Percentiles rank a stretch among this genome's conserved stretches.
These are phyloP conservation scores for Microtus montanus DNA, from an alignment of 2,113 vertebrate species.

Conservation along the genomic window DNA sequence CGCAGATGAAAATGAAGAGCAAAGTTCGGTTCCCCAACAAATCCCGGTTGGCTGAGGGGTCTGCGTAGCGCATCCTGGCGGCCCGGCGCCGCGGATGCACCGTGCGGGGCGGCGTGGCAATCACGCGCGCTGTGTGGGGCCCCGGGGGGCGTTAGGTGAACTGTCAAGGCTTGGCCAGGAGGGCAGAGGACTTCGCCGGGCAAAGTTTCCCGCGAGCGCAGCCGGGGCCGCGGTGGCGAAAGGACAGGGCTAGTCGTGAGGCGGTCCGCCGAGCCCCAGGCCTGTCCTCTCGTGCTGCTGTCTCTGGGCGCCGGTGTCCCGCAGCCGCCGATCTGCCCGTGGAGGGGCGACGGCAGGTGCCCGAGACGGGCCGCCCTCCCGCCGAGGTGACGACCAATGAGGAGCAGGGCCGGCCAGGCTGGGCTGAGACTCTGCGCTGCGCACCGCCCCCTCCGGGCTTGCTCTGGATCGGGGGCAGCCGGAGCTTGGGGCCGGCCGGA, in stretches of 20 bases:
- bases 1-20: slow-evolving; percentile 99
- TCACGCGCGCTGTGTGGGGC: slow-evolving; percentile 53
- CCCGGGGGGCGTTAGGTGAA: slow-evolving; percentile 56
- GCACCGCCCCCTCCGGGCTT: slow-evolving; percentile 76
- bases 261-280: slow-evolving; percentile 43
- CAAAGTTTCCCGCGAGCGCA: slow-evolving; percentile 69
- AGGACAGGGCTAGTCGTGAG: background rate
- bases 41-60: slow-evolving; percentile 93
- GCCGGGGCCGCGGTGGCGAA: background rate
- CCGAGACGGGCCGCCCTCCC: slow-evolving; percentile 77
- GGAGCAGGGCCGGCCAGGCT: slow-evolving; percentile 71
- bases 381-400: slow-evolving; percentile 76
- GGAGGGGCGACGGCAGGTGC: slow-evolving; percentile 83
- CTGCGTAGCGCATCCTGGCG: slow-evolving; percentile 93
- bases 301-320: slow-evolving; percentile 71
- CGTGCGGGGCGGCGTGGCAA: slow-evolving; percentile 70
- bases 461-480: slow-evolving; percentile 48
- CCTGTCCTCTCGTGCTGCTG: slow-evolving; percentile 69
- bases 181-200: slow-evolving; percentile 76
- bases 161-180: background rate
- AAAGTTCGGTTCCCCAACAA: slow-evolving; percentile 96
- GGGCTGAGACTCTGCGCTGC: slow-evolving; percentile 71
- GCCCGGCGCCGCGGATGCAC: slow-evolving; percentile 82
- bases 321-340: slow-evolving; percentile 81
- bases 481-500: slow-evolving; percentile 66